These are phyloP conservation scores for Neomicropteryx cornuta DNA, from an alignment of 1,140 invertebrate species.

Conservation along the genomic window DNA sequence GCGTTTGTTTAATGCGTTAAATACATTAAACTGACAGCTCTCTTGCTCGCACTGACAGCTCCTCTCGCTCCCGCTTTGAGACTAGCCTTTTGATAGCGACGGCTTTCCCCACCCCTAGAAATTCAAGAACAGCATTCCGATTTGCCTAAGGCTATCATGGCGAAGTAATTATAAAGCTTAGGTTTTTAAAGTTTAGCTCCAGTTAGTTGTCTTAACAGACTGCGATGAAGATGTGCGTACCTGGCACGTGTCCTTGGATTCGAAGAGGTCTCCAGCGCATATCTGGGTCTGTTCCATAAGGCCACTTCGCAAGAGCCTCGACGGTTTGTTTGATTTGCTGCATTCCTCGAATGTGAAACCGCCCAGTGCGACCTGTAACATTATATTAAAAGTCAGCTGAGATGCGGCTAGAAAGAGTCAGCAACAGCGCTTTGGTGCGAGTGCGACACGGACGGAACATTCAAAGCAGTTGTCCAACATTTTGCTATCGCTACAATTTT, in stretches of 20 bases:
- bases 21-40: too few species aligned
- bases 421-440: too few species aligned
- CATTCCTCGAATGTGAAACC: constrained; percentile 5
- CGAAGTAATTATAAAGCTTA: neutral
- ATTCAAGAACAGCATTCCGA: neutral
- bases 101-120: neutral
- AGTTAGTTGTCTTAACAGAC: neutral
- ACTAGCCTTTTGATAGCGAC: neutral
- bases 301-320: constrained; percentile 1
- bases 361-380: constrained; percentile 7
- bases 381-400: too few species aligned
- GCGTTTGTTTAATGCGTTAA: too few species aligned
- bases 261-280: constrained; percentile 6
- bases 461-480: too few species aligned
- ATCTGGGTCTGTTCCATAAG: constrained; percentile 6
- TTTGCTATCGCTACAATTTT: too few species aligned
- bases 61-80: too few species aligned
- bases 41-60: too few species aligned
- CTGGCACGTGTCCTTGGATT: constrained; percentile 9
- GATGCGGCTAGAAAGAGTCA: too few species aligned
- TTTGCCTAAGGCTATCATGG: neutral
- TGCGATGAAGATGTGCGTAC: constrained; percentile 2
- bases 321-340: neutral
- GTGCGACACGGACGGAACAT: too few species aligned
- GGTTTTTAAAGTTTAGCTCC: neutral